phyloP scores from a whole-genome alignment of 2,888 invertebrate genomes.

The Oasisia sp. region DNA sequence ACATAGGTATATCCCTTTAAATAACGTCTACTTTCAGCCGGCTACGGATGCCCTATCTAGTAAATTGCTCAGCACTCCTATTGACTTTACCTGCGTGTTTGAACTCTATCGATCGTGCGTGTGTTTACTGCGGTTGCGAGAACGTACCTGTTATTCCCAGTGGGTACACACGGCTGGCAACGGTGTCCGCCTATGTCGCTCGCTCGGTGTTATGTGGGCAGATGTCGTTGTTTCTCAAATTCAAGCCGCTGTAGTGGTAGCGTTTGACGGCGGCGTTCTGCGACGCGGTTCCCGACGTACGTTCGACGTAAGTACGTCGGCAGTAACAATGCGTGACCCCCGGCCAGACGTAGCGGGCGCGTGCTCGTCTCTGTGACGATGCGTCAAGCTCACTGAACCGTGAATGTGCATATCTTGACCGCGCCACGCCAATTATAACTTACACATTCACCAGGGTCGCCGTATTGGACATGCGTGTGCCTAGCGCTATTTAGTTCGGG shows the following conservation, averaged over 20 bases:
- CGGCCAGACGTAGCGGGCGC: not conserved
- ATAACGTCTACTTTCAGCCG: not conserved
- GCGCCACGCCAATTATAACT: not conserved
- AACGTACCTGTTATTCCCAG: not conserved
- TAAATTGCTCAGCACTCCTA: not conserved
- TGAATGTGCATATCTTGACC: not conserved
- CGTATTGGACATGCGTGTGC: not conserved
- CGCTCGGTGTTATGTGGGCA: not conserved
- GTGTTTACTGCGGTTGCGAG: not conserved
- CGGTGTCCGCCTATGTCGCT: not conserved
- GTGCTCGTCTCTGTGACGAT: not conserved
- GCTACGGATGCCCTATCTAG: not conserved
- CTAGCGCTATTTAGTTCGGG: too few relatives aligned
- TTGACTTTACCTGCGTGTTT: not conserved
- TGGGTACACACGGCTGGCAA: not conserved
- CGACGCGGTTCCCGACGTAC: not conserved
- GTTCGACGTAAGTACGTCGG: not conserved
- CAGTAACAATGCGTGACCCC: not conserved
- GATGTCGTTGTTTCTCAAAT: not conserved
- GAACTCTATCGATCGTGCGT: slow-evolving; percentile 3
- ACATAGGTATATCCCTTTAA: not conserved
- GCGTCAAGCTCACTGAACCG: not conserved
- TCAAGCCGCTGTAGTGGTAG: not conserved
- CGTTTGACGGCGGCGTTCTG: not conserved
- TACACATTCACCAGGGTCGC: not conserved